Conservation (phyloP, 2,113 vertebrate genomes). For the Shinisaurus crocodilurus region DNA sequence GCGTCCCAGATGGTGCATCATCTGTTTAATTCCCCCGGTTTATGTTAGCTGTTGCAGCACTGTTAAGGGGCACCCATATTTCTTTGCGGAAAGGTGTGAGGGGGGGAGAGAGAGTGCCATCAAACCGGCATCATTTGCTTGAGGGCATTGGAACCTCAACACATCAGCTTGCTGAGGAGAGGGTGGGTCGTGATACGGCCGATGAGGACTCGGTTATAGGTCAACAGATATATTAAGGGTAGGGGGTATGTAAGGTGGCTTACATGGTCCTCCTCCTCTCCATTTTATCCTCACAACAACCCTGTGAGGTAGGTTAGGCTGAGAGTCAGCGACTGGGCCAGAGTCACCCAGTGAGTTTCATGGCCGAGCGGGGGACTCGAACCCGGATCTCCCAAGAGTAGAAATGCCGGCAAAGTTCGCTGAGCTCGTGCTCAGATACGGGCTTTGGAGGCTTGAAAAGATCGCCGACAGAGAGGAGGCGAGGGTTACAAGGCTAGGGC, state of each 20-base stretch:
- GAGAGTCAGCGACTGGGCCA: too few species aligned
- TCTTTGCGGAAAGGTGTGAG: not conserved
- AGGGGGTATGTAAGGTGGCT: too few species aligned
- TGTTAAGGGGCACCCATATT: not conserved
- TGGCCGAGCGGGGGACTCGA: too few species aligned
- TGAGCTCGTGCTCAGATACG: too few species aligned
- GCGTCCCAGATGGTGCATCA: constrained; percentile 3
- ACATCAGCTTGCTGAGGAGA: not conserved
- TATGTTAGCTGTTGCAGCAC: not conserved
- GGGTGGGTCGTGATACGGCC: not conserved
- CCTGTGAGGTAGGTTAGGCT: too few species aligned
- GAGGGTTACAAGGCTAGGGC: not conserved
- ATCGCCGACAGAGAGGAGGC: not conserved
- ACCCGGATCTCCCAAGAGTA: too few species aligned
- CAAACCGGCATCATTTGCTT: not conserved
- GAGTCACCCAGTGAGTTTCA: too few species aligned
- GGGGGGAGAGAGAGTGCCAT: not conserved
- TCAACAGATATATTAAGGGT: not conserved
- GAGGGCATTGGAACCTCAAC: not conserved
- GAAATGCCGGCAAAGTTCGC: too few species aligned
- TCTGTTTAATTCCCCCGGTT: not conserved
- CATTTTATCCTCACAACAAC: too few species aligned
- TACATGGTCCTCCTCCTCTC: too few species aligned
- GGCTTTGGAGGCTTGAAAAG: not conserved
- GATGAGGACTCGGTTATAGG: not conserved